Percentiles rank a stretch among this genome's conserved stretches.
phyloP scores from a whole-genome alignment of 2,113 vertebrate species.

The Dromas ardeola region DNA sequence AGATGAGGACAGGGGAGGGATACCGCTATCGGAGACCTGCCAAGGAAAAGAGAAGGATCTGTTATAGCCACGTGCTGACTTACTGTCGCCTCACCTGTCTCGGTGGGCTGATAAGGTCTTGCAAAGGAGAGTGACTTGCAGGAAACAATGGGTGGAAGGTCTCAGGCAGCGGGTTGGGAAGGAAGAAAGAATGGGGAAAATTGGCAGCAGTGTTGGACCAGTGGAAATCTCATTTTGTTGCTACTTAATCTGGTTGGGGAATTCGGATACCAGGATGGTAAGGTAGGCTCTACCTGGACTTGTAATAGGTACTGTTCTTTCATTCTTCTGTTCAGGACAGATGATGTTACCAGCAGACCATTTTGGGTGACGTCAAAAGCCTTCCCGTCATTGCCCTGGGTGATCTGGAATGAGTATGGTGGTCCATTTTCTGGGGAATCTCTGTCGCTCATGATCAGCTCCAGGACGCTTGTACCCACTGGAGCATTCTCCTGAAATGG shows the following conservation, averaged over 20 bases:
- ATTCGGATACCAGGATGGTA: not conserved
- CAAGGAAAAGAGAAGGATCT: not conserved
- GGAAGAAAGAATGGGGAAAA: not conserved
- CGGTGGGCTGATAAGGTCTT: not conserved
- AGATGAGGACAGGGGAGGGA: slow-evolving; percentile 90
- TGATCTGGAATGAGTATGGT: slow-evolving; percentile 88
- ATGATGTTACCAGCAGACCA: slow-evolving; percentile 85
- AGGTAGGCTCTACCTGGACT: slow-evolving; percentile 83
- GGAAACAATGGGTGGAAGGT: not conserved
- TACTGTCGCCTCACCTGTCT: not conserved
- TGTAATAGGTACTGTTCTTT: slow-evolving; percentile 86
- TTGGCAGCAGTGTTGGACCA: not conserved
- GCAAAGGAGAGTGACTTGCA: not conserved
- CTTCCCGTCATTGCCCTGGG: slow-evolving; percentile 85
- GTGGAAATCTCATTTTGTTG: not conserved
- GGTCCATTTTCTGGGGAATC: slow-evolving; percentile 91
- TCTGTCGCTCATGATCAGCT: slow-evolving; percentile 88
- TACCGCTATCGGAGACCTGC: slow-evolving; percentile 90
- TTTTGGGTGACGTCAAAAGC: slow-evolving; percentile 88
- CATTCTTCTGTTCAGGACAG: slow-evolving; percentile 76
- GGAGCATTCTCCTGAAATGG: slow-evolving; percentile 85
- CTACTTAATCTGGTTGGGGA: not conserved
- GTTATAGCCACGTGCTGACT: not conserved
- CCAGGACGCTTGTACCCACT: slow-evolving; percentile 84
- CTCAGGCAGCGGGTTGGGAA: not conserved